phyloP scores from a whole-genome alignment of 2,888 invertebrate species.

The Cheilosia soror region DNA sequence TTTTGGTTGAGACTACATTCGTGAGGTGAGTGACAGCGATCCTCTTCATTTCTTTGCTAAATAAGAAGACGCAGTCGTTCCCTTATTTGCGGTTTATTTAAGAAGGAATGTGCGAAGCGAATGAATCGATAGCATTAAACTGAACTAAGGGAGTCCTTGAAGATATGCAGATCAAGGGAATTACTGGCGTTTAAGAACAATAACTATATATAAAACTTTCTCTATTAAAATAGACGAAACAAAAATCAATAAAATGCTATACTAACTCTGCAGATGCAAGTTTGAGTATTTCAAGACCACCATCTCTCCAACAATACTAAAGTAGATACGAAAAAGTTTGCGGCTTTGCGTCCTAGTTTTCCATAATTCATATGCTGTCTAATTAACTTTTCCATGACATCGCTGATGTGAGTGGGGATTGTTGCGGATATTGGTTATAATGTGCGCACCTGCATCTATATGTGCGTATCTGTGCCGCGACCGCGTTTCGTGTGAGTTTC shows the following conservation, averaged over 20 bases:
- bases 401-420: not conserved
- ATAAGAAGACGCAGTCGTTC: not conserved
- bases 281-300: not conserved
- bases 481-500: constrained; percentile 36
- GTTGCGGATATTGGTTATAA: not conserved
- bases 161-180: constrained; percentile 7
- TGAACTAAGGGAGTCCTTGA: not conserved
- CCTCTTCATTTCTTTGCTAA: not conserved
- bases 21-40: not conserved
- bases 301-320: not conserved
- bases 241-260: not conserved
- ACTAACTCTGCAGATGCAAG: not conserved
- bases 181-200: not conserved
- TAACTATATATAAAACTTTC: constrained; percentile 8
- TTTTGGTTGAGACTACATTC: not conserved
- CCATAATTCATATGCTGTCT: constrained; percentile 61
- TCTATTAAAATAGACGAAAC: not conserved
- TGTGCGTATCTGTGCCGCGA: constrained; percentile 5
- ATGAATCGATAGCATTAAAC: not conserved
- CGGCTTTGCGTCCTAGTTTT: constrained; percentile 51
- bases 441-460: not conserved
- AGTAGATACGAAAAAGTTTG: constrained; percentile 11
- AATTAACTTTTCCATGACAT: constrained; percentile 67
- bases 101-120: too few relatives aligned
- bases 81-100: not conserved